These are phyloP conservation scores for Coregonus clupeaformis DNA, from an alignment of 2,113 vertebrate species.

Conservation along the genomic window DNA sequence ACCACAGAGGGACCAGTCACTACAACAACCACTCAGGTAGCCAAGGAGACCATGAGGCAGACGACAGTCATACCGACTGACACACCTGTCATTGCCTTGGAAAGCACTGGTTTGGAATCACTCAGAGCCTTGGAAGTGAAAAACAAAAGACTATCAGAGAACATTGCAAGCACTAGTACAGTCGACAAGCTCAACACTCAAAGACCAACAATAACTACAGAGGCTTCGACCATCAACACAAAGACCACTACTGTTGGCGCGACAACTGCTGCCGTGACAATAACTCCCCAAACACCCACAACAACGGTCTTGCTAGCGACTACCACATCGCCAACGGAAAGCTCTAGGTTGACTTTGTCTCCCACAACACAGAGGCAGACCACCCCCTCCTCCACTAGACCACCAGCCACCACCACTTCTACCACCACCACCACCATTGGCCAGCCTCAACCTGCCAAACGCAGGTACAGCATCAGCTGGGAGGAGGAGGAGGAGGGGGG, in stretches of 20 bases:
- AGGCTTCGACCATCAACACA: not conserved
- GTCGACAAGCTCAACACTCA: not conserved
- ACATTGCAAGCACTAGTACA: slow-evolving; percentile 2
- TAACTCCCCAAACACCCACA: not conserved
- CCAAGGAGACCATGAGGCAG: slow-evolving; percentile 1
- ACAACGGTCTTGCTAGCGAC: slow-evolving; percentile 1
- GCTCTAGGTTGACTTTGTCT: slow-evolving; percentile 13
- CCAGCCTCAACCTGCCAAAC: slow-evolving; percentile 29
- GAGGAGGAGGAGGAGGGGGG: slow-evolving; percentile 56
- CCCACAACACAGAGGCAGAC: slow-evolving; percentile 16
- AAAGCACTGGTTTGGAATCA: not conserved
- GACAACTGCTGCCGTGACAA: slow-evolving; percentile 18
- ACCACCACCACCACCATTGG: slow-evolving; percentile 22
- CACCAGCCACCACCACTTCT: slow-evolving; percentile 2
- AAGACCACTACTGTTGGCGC: not conserved
- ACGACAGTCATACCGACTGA: not conserved
- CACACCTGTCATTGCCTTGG: not conserved
- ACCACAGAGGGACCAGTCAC: slow-evolving; percentile 19
- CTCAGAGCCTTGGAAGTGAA: slow-evolving; percentile 8
- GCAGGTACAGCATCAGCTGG: slow-evolving; percentile 66
- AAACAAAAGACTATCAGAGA: slow-evolving; percentile 14
- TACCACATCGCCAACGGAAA: slow-evolving; percentile 12
- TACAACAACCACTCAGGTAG: not conserved
- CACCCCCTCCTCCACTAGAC: slow-evolving; percentile 14
- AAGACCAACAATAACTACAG: not conserved